phyloP scores from a whole-genome alignment of 2,113 vertebrate species.

The Galbula dea region DNA sequence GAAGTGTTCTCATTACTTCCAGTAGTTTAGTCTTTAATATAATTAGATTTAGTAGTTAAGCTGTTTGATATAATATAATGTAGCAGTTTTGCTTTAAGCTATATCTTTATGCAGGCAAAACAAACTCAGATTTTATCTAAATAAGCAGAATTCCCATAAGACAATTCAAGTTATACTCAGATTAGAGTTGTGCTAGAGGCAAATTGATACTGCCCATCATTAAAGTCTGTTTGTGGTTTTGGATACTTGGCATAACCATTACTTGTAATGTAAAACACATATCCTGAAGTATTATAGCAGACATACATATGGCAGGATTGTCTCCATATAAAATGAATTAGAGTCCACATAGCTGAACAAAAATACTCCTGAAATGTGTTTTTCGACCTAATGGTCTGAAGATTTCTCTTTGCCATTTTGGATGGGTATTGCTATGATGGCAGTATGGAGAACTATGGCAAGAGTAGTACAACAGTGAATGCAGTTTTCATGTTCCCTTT shows the following conservation, averaged over 20 bases:
- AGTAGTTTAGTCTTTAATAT: constrained; percentile 12
- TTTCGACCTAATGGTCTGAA: not conserved
- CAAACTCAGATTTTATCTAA: constrained; percentile 40
- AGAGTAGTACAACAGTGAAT: not conserved
- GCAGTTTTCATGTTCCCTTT: not conserved
- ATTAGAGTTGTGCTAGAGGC: not conserved
- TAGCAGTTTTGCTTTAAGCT: constrained; percentile 7
- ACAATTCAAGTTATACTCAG: constrained; percentile 20
- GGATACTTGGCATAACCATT: not conserved
- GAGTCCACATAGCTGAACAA: not conserved
- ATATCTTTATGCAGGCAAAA: not conserved
- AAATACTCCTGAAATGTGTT: not conserved
- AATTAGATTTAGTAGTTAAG: constrained; percentile 38
- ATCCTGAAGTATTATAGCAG: not conserved
- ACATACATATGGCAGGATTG: not conserved
- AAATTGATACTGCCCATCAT: not conserved
- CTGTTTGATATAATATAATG: constrained; percentile 24
- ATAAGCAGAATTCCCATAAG: constrained; percentile 23
- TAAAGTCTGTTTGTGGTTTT: not conserved
- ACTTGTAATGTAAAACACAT: not conserved
- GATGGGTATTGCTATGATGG: not conserved
- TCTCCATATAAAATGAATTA: not conserved
- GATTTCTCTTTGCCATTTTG: not conserved
- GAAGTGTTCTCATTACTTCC: not conserved
- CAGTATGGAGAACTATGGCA: not conserved